Evolutionary conservation across 1,140 invertebrate genomes (phyloP).

Genomic region (Cecropterus lyciades): DNA sequence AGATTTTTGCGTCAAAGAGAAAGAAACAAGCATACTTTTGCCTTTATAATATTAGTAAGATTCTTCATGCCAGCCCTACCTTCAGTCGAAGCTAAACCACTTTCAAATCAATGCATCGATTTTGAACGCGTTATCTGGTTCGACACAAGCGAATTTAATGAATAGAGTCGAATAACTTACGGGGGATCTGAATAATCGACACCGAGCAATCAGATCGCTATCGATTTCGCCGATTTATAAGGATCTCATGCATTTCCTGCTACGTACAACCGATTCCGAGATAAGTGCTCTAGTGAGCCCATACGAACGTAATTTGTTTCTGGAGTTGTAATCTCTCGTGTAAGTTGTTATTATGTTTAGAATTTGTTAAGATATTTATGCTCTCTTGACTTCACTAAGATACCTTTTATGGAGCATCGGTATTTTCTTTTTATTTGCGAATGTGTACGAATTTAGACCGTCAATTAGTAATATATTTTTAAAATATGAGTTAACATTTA

Average conservation of each 20-base stretch:
- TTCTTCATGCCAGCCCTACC: constrained; percentile 66
- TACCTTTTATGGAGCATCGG: no score
- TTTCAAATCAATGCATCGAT: constrained; percentile 70
- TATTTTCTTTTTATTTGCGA: no score
- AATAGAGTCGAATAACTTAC: constrained; percentile 79
- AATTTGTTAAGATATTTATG: no score
- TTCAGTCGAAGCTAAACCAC: constrained; percentile 51
- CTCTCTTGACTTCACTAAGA: no score
- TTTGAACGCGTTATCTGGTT: constrained; percentile 72
- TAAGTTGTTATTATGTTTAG: background rate
- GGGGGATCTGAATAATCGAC: constrained; percentile 78
- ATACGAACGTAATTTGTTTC: constrained; percentile 52
- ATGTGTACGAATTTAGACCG: no score
- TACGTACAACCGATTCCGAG: constrained; percentile 52
- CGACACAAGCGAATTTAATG: constrained; percentile 67
- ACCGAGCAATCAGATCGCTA: constrained; percentile 76
- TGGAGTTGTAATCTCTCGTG: constrained; percentile 23
- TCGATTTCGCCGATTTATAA: constrained; percentile 78
- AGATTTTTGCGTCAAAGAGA: no score
- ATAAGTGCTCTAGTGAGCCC: constrained; percentile 48
- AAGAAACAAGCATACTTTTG: no score
- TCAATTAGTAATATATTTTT: no score
- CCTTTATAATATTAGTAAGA: no score
- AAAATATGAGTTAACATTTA: no score
- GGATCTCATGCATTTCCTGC: constrained; percentile 71